Base-by-base conservation (phyloP, 2,888 invertebrate genomes). In the Acleris laterana region DNA sequence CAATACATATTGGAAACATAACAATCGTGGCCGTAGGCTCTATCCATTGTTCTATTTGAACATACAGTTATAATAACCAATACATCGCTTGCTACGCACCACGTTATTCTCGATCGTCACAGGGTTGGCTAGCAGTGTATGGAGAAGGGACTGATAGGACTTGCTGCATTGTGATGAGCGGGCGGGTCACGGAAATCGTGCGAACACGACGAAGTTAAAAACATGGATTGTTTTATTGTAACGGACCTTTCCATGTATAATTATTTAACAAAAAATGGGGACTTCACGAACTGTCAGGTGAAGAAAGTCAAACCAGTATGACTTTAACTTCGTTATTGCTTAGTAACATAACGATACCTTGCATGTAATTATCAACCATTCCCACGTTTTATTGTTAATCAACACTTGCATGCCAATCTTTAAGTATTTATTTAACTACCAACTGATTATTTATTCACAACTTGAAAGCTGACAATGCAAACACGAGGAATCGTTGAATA, bases 111-210 rank as follows among this genome's bases (percentile, higher is more conserved):
- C 28, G 19, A 46, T 61, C 20, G 17, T 44, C 22, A 51, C 56
- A 32, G 2, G 44, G 44, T 5, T 44, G 56, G 55, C 60, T 28
- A 44, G 50, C 20, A 65, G 32, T 61, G 65, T 56, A 57, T 20
- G 28, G 46, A 46, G 25, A 57, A 61, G 49, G 50, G 51, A 57
- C 61, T 46, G 38, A 38, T 55, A 20, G 20, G 42, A 20, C 16
- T 28, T 46, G 38, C 53, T 57, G 50, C 55, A 55, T 56, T 65
- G 65, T 56, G 65, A 65, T 68, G 71, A 72, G 67, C 67, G 74
- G 74, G 38, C 76, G 70, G 73, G 77, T 83, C 82, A 83, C 83
- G 83, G 73, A 77, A 71, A 74, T 79, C 83, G 82, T 83, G 81
- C 74, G 70, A 73, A 73, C 83, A 79, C 79, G 81, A 80, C 76